Base-by-base conservation (phyloP, 1,140 invertebrate genomes). In the Amphibalanus amphitrite region DNA sequence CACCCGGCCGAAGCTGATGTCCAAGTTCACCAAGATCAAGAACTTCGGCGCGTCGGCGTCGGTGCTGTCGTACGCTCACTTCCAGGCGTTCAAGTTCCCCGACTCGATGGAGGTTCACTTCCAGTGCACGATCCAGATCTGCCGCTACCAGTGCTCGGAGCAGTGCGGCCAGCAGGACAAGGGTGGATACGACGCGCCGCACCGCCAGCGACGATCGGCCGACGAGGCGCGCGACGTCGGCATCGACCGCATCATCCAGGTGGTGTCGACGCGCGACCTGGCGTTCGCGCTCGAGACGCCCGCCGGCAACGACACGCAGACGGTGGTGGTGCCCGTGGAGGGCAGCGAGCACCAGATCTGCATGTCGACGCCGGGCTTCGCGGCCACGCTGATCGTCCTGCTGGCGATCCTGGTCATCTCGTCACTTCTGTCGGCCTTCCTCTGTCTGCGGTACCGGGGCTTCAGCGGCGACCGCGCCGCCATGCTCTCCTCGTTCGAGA, bases 11-110 rank as follows among this genome's bases (percentile, higher is more conserved):
- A 96, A 95, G 79, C 82, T 95, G 0, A 95, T 96, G 90, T 95
- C 92, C 0, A 84, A 89, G 72, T 95, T 96, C 78, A 93, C 92
- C 0, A 95, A 96, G 77, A 95, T 96, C 73, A 95, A 95, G 80
- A 95, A 95, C 78, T 96, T 95, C 72, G 93, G 93, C 15, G 89
- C 91, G 0, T 91, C 90, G 71, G 93, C 93, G 8, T 93, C 91
- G 0, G 92, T 95, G 0, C 81, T 95, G 3, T 93, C 91, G 0
- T 95, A n/a, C n/a, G n/a, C n/a, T n/a, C n/a, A n/a, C n/a, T n/a
- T n/a, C n/a, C n/a, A n/a, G n/a, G n/a, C n/a, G n/a, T n/a, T n/a
- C n/a, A n/a, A n/a, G n/a, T n/a, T n/a, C n/a, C n/a, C n/a, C n/a
- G n/a, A n/a, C n/a, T n/a, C n/a, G n/a, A n/a, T n/a, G n/a, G n/a